Percentiles rank a stretch among this genome's conserved stretches.
Conservation (phyloP, 2,888 invertebrate genomes). For the Timema cristinae region DNA sequence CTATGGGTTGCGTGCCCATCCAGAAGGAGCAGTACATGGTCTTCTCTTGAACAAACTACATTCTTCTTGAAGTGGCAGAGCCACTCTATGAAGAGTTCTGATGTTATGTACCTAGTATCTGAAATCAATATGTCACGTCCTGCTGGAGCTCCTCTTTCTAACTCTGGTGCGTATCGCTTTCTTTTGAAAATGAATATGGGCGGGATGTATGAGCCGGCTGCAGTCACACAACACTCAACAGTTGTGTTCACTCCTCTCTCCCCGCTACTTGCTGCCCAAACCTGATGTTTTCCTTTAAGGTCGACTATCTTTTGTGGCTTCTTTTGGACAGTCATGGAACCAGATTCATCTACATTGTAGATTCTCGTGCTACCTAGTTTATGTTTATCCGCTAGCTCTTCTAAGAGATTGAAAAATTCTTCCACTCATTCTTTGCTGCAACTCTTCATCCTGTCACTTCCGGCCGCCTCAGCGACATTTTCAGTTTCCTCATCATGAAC, state of each 20-base stretch:
- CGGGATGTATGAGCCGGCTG: conserved; percentile 30
- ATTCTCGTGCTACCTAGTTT: neutral
- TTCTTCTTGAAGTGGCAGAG: conserved; percentile 18
- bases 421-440: neutral
- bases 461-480: no score
- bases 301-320: neutral
- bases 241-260: conserved; percentile 34
- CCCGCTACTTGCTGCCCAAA: conserved; percentile 28
- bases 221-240: conserved; percentile 31
- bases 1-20: no score
- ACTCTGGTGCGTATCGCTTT: conserved; percentile 22
- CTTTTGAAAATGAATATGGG: conserved; percentile 28
- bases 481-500: no score
- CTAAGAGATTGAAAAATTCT: neutral
- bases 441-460: neutral
- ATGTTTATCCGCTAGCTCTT: neutral
- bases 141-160: conserved; percentile 26
- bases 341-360: conserved; percentile 1
- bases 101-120: conserved; percentile 18
- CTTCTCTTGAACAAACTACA: no score
- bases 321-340: neutral
- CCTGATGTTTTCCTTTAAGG: conserved; percentile 28
- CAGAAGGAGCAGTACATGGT: no score
- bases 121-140: conserved; percentile 23
- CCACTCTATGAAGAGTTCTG: conserved; percentile 20